Base-by-base conservation (phyloP, 2,113 vertebrate species). In the Dicentrarchus labrax region DNA sequence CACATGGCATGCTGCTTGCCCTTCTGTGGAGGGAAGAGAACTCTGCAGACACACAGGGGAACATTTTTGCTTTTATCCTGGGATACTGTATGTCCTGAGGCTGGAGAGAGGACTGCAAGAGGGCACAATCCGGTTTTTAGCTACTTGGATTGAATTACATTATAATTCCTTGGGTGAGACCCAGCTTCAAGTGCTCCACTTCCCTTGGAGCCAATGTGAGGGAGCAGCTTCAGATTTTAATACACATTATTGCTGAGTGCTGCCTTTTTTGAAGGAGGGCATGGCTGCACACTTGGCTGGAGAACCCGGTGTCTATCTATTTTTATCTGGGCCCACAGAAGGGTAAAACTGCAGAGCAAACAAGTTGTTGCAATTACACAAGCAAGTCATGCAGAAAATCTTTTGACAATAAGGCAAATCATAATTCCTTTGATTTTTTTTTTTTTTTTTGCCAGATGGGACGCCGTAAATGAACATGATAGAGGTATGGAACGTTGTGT, bases 221-320 rank as follows among this genome's bases (percentile, higher is more conserved):
- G 74, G 77, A 72, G 78, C 72, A 76, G 74, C 50, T 85, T 79
- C 50, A 80, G 48, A 86, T 86, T 85, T 87, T 86, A 91, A 93
- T 72, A 61, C 74, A 77, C 62, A 45, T 91, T 93, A 83, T 68
- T 91, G 94, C 94, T 93, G 91, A 94, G 87, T 45, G 78, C 65
- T 68, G 72, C 54, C 53, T 87, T 89, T 89, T 84, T 69, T 41
- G 43, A 75, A 85, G 83, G 74, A 85, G 62, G 61, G 48, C 83
- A 88, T 41, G 72, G 74, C 65, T 84, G 74, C 45, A 76, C 89
- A 91, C 60, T 92, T 90, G 87, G 86, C 88, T 88, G 62, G 62
- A 91, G 85, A 88, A 79, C 66, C 67, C 83, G 85, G 24, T 50
- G 77, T 30, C 77, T 65, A 67, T 91, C 88, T 87, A 87, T 88